A percentile compares a stretch with the other conserved stretches of the same genome.
phyloP scores from a whole-genome alignment of 30 jellyfish, hydroid and myxozoan species.

The Pseudorhiza aurosa region DNA sequence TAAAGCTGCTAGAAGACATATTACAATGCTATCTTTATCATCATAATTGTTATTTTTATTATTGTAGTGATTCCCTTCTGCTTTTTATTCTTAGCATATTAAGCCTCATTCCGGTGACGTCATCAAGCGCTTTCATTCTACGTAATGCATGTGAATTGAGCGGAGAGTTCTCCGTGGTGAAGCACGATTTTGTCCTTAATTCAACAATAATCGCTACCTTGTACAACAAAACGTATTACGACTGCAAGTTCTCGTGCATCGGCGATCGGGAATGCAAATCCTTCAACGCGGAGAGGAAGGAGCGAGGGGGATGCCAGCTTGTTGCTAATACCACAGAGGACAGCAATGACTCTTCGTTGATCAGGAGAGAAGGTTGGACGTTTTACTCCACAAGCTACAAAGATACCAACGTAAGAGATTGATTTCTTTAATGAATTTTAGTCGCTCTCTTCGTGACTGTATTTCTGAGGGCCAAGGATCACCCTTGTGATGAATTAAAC shows the following conservation, averaged over 20 bases:
- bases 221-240: background rate
- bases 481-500: no score
- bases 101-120: background rate
- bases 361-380: conserved; percentile 1
- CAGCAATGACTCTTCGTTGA: background rate
- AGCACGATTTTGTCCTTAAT: background rate
- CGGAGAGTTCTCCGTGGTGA: conserved; percentile 11
- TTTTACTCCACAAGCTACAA: conserved; percentile 5
- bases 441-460: no score
- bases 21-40: no score
- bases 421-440: no score
- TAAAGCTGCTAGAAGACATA: no score
- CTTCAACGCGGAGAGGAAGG: conserved; percentile 17
- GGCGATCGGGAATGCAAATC: conserved; percentile 10
- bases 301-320: conserved; percentile 25
- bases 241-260: conserved; percentile 8
- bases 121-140: conserved; percentile 5
- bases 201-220: background rate
- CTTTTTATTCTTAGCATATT: no score
- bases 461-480: no score
- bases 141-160: conserved; percentile 27
- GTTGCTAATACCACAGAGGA: background rate
- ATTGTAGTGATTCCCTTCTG: no score
- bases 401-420: conserved; percentile 3
- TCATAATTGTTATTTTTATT: no score